phyloP scores from a whole-genome alignment of 92 coral and sea anemone species.

The Scolanthus callimorphus region DNA sequence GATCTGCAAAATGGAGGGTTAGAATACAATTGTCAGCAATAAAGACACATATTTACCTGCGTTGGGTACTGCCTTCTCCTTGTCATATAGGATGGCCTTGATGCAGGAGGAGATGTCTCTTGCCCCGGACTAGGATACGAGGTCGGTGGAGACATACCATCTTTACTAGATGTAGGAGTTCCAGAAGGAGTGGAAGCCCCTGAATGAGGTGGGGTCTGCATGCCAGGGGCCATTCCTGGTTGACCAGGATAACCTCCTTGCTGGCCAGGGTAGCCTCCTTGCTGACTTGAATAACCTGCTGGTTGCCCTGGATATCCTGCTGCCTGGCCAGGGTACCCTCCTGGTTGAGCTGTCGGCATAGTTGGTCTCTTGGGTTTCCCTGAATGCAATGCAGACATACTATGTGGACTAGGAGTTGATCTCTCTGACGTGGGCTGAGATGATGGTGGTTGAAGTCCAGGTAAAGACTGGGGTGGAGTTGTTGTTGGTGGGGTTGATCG shows the following conservation, averaged over 20 bases:
- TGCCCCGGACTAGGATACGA: conserved; percentile 25
- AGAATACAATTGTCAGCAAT: no score
- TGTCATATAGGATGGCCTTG: conserved; percentile 25
- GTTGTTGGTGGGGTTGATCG: conserved; percentile 12
- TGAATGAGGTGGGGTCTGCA: conserved; percentile 38
- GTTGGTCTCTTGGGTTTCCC: conserved; percentile 81
- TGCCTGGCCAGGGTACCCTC: conserved; percentile 40
- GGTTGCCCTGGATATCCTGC: no score
- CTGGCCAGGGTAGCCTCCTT: no score
- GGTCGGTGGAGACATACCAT: conserved; percentile 10
- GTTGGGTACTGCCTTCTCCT: conserved; percentile 69
- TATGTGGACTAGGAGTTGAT: conserved; percentile 44
- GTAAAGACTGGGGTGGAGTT: conserved; percentile 9
- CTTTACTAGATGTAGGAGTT: conserved; percentile 11
- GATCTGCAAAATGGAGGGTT: no score
- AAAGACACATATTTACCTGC: conserved; percentile 62
- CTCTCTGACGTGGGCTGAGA: conserved; percentile 39
- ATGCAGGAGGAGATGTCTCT: conserved; percentile 12
- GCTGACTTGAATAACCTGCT: conserved; percentile 47
- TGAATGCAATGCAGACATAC: conserved; percentile 77
- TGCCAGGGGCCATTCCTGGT: not conserved
- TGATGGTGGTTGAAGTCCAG: conserved; percentile 42
- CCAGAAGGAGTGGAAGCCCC: conserved; percentile 64
- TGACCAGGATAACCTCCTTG: not conserved
- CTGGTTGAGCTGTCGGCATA: conserved; percentile 23